Evolutionary conservation across 2,113 vertebrate species (phyloP).

Genomic region (Sander lucioperca): DNA sequence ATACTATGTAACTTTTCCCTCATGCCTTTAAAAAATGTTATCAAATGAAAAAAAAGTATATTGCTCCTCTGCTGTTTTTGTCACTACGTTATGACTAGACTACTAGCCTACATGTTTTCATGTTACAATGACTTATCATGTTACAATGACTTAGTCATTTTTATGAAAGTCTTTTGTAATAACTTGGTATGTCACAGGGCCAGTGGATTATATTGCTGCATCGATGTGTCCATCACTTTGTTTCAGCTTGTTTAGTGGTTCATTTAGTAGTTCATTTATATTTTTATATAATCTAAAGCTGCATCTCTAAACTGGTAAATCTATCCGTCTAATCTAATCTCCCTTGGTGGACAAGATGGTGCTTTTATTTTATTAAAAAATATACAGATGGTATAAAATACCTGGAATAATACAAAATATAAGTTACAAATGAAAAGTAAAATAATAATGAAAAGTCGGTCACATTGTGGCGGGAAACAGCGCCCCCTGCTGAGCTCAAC

Average conservation of each 20-base stretch:
- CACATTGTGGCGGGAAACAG: not conserved
- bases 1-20: too few relatives aligned
- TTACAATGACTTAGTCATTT: not conserved
- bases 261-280: too few relatives aligned
- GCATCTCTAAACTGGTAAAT: not conserved
- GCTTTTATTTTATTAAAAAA: not conserved
- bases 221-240: not conserved
- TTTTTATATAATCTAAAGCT: too few relatives aligned
- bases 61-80: not conserved
- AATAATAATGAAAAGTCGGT: too few relatives aligned
- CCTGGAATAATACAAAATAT: not conserved
- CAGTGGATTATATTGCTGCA: not conserved
- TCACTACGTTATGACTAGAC: too few relatives aligned
- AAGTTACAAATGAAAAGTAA: not conserved
- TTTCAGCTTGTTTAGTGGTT: not conserved
- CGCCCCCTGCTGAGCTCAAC: not conserved
- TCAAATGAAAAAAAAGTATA: not conserved
- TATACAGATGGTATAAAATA: not conserved
- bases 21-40: not conserved
- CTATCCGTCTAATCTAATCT: not conserved
- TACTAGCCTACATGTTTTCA: not conserved
- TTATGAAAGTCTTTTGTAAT: not conserved
- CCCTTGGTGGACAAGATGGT: not conserved
- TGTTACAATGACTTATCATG: not conserved
- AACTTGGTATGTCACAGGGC: not conserved